Conservation (phyloP, 1,140 invertebrate species). For the Cydia fagiglandana region DNA sequence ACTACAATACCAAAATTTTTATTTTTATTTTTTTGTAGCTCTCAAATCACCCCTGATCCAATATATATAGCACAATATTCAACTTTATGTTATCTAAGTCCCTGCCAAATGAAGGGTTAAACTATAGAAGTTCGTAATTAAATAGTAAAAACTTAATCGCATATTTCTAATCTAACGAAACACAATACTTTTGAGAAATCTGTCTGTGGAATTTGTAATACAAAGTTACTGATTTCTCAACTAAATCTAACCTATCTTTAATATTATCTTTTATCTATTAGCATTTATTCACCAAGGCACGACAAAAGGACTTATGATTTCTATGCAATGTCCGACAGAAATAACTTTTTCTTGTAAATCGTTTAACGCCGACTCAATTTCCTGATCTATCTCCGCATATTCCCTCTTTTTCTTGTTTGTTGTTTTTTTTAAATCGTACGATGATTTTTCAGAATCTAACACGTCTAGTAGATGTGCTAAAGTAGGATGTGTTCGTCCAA, state of each 20-base stretch:
- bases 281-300: slow-evolving; percentile 5
- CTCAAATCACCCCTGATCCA: too few relatives aligned
- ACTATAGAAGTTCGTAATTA: not conserved
- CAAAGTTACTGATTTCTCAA: slow-evolving; percentile 13
- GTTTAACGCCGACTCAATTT: slow-evolving; percentile 4
- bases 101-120: too few relatives aligned
- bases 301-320: slow-evolving; percentile 21
- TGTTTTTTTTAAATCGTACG: not conserved
- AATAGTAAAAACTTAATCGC: slow-evolving; percentile 10
- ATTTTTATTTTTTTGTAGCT: too few relatives aligned
- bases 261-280: slow-evolving; percentile 22
- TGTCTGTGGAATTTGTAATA: too few relatives aligned
- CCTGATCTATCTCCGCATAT: not conserved
- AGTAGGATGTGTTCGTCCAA: slow-evolving; percentile 24
- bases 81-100: too few relatives aligned
- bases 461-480: slow-evolving; percentile 32
- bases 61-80: too few relatives aligned
- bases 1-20: too few relatives aligned
- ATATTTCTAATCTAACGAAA: slow-evolving; percentile 20
- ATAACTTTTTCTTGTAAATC: slow-evolving; percentile 11
- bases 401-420: not conserved
- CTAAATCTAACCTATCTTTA: slow-evolving; percentile 8
- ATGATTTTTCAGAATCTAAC: slow-evolving; percentile 1
- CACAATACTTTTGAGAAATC: not conserved
- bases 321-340: slow-evolving; percentile 14